Evolutionary conservation across 2,113 vertebrate species (phyloP).

Genomic region (Rhynchopsitta pachyrhyncha): DNA sequence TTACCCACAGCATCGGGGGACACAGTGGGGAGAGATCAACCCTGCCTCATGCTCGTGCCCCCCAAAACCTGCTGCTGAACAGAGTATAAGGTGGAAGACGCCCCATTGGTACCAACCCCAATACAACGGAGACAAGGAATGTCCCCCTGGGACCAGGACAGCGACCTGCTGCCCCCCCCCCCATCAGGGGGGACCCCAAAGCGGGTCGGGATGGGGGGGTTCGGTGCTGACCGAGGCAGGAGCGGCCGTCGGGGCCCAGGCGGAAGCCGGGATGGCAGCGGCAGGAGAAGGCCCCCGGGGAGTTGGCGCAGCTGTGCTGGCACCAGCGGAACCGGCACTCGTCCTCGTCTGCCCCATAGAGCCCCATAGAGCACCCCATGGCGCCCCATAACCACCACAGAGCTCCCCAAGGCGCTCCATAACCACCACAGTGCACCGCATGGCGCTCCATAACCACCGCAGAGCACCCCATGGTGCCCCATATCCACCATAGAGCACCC

Average conservation of each 20-base stretch:
- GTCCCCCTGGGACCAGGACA: background rate
- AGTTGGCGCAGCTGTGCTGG: background rate
- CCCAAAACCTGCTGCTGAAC: background rate
- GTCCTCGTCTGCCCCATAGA: background rate
- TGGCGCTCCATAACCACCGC: background rate
- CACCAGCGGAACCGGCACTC: background rate
- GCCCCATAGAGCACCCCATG: no score
- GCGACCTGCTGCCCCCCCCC: background rate
- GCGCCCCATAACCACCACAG: no score
- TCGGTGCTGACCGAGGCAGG: background rate
- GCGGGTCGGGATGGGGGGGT: no score
- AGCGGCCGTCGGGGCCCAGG: background rate
- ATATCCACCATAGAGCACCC: background rate
- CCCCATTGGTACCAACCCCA: background rate
- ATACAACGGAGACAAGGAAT: background rate
- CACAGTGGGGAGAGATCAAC: background rate
- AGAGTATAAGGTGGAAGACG: background rate
- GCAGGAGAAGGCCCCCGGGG: background rate
- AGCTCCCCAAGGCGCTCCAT: background rate
- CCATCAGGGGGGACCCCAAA: background rate
- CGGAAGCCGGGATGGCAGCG: background rate
- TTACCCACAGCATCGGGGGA: background rate
- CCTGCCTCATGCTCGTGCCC: background rate
- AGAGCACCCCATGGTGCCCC: background rate
- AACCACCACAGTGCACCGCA: background rate